Percentiles rank a stretch among this genome's conserved stretches.
Evolutionary conservation across 2,797 vertebrate genomes (phyloP).

Genomic region (Halcyon smyrnensis): DNA sequence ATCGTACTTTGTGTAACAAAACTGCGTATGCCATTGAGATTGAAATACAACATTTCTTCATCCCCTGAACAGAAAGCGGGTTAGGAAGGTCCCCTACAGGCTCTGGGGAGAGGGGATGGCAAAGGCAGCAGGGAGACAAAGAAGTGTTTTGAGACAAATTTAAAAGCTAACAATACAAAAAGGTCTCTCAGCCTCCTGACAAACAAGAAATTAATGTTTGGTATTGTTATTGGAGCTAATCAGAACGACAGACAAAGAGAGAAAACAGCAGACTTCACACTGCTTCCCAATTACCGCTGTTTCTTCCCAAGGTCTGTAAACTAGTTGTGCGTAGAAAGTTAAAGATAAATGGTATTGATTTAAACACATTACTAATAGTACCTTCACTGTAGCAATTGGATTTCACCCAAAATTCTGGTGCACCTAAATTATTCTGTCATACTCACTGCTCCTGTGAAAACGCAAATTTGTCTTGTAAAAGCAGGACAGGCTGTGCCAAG

Average conservation of each 20-base stretch:
- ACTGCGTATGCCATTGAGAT: neutral
- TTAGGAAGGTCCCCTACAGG: neutral
- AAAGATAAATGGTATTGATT: conserved; percentile 58
- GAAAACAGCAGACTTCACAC: neutral
- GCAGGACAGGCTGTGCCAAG: conserved; percentile 24
- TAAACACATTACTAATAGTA: conserved; percentile 28
- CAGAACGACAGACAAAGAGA: neutral
- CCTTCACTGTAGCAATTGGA: conserved; percentile 9
- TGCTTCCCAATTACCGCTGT: neutral
- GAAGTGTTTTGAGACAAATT: neutral
- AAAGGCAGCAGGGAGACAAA: neutral
- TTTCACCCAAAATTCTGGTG: conserved; percentile 53
- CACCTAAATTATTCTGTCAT: conserved; percentile 56
- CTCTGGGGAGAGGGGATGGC: neutral
- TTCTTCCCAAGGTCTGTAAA: conserved; percentile 30
- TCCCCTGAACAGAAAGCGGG: neutral
- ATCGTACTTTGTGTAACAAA: neutral
- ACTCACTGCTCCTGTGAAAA: conserved; percentile 39
- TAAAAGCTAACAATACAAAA: neutral
- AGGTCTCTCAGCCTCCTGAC: neutral
- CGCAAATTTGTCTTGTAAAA: conserved; percentile 51
- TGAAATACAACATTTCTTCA: neutral
- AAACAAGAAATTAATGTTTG: neutral
- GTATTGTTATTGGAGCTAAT: neutral
- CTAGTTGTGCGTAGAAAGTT: conserved; percentile 21